phyloP scores from a whole-genome alignment of 2,113 vertebrate species.

The Nycticorax nycticorax region DNA sequence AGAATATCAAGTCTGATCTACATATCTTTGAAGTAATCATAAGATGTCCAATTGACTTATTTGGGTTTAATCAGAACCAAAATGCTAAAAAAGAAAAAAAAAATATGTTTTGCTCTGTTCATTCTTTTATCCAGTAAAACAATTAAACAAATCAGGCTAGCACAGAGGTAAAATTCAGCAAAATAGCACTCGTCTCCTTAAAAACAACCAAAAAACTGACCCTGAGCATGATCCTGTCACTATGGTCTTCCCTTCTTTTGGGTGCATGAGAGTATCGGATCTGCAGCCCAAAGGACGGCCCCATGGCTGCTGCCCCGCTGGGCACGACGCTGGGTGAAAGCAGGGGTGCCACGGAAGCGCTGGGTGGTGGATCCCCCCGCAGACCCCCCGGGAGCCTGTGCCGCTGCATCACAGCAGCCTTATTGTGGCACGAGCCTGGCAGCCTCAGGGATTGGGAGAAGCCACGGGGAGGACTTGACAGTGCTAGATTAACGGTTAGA shows the following conservation, averaged over 20 bases:
- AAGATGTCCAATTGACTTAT: not conserved
- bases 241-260: not conserved
- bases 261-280: too few relatives aligned
- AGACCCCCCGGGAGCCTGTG: not conserved
- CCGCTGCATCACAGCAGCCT: rapidly evolving
- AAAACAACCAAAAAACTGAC: not conserved
- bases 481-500: too few relatives aligned
- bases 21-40: not conserved
- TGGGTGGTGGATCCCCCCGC: not conserved
- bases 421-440: not conserved
- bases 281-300: not conserved
- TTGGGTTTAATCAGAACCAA: not conserved
- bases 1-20: not conserved
- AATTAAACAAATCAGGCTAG: not conserved
- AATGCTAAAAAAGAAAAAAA: not conserved
- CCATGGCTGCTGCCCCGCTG: not conserved
- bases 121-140: not conserved
- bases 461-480: not conserved
- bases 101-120: not conserved
- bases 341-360: not conserved
- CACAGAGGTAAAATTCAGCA: not conserved
- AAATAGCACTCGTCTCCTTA: not conserved
- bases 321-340: rapidly evolving
- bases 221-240: not conserved
- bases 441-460: not conserved